These are phyloP conservation scores for Hemiprocne comata DNA, from an alignment of 2,113 vertebrate species.

Conservation along the genomic window DNA sequence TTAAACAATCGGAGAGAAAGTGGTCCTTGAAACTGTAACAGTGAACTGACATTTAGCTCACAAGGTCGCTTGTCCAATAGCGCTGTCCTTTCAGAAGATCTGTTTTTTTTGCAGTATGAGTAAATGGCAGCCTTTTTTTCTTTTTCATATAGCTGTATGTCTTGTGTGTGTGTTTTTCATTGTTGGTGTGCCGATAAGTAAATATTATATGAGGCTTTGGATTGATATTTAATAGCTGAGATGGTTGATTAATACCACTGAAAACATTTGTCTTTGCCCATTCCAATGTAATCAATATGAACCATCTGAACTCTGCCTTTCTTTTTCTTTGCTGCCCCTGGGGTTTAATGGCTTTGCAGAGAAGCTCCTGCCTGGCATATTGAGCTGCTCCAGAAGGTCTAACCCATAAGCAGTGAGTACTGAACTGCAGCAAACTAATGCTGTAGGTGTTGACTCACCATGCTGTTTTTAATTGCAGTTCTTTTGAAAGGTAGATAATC, in stretches of 20 bases:
- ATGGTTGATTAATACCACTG: constrained; percentile 9
- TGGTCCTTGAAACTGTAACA: background rate
- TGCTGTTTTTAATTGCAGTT: constrained; percentile 41
- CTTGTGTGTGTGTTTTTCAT: background rate
- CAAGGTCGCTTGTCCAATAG: background rate
- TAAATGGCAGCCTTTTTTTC: background rate
- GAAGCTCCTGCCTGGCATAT: constrained; percentile 35
- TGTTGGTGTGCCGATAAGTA: constrained; percentile 8
- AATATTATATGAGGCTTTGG: constrained; percentile 22
- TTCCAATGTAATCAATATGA: constrained; percentile 35
- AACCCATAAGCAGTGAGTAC: constrained; percentile 48
- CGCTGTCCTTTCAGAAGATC: background rate
- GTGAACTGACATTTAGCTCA: background rate
- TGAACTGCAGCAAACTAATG: constrained; percentile 35
- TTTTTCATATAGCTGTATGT: background rate
- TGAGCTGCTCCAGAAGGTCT: constrained; percentile 46
- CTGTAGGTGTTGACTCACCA: constrained; percentile 44
- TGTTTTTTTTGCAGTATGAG: background rate
- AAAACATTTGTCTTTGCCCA: constrained; percentile 36
- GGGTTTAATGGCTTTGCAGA: constrained; percentile 60
- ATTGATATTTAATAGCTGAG: constrained; percentile 11
- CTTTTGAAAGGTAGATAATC: constrained; percentile 28
- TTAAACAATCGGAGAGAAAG: background rate
- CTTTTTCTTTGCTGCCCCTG: constrained; percentile 64
- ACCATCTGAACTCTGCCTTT: constrained; percentile 60